These are phyloP conservation scores for Scytalopus superciliaris DNA, from an alignment of 2,113 vertebrate genomes.

Conservation along the genomic window DNA sequence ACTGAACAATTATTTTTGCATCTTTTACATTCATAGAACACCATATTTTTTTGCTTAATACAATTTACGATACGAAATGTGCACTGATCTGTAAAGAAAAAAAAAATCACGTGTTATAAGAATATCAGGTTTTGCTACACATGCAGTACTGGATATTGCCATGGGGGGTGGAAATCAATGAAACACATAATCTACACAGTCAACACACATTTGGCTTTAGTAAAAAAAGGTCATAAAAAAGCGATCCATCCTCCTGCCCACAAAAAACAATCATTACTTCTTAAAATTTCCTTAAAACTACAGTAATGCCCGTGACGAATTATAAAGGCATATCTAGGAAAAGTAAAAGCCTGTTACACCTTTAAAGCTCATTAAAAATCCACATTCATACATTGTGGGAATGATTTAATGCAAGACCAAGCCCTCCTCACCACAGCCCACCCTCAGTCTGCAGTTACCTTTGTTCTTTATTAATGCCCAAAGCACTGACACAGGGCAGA, in stretches of 20 bases:
- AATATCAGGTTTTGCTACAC: not conserved
- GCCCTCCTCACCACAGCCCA: not conserved
- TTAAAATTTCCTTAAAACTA: not conserved
- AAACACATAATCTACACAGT: not conserved
- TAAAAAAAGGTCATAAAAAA: not conserved
- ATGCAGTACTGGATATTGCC: not conserved
- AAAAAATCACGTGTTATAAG: not conserved
- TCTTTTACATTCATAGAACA: not conserved
- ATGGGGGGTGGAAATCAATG: not conserved
- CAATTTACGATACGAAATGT: not conserved
- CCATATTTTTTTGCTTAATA: not conserved
- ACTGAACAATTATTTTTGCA: not conserved
- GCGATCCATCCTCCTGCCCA: not conserved
- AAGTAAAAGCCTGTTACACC: not conserved
- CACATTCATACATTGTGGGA: fast-evolving
- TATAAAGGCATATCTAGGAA: not conserved
- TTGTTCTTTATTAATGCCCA: not conserved
- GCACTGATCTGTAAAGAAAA: not conserved
- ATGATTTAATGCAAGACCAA: not conserved
- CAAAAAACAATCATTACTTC: not conserved
- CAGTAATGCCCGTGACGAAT: not conserved
- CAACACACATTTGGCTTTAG: not conserved
- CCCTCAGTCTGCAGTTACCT: not conserved
- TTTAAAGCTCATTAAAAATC: not conserved
- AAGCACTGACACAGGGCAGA: not conserved